Conservation (phyloP, 1,140 invertebrate genomes). For the Trichogramma pretiosum region DNA sequence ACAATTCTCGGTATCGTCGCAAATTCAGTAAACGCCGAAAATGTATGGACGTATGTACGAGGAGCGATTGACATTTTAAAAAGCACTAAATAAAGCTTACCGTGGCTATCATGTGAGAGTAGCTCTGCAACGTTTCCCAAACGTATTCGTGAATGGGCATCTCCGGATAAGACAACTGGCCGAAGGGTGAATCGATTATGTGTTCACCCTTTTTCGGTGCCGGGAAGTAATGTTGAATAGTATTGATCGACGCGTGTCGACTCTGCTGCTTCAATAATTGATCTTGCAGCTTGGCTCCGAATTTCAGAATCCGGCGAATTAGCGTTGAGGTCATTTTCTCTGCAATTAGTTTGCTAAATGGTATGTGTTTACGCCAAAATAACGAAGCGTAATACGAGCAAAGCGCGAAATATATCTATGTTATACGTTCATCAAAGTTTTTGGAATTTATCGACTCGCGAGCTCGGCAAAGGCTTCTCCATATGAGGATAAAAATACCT, state of each 20-base stretch:
- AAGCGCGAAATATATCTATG: too few relatives aligned
- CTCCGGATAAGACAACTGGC: constrained; percentile 46
- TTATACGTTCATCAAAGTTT: too few relatives aligned
- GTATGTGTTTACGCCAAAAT: too few relatives aligned
- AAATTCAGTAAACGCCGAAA: neutral
- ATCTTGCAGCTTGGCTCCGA: neutral
- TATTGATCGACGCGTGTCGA: constrained; percentile 21
- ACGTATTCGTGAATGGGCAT: constrained; percentile 54
- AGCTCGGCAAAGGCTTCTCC: too few relatives aligned
- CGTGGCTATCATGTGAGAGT: constrained; percentile 50
- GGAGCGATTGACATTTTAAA: neutral
- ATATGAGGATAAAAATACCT: too few relatives aligned
- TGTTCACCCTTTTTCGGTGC: constrained; percentile 35
- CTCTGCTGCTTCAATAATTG: neutral
- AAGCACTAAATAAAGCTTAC: constrained; percentile 44
- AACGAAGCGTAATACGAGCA: too few relatives aligned
- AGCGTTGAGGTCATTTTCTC: too few relatives aligned
- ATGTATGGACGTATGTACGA: neutral
- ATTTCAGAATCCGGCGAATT: neutral
- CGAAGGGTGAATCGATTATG: constrained; percentile 39
- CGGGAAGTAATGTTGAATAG: constrained; percentile 21
- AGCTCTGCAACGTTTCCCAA: constrained; percentile 54
- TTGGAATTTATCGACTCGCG: too few relatives aligned
- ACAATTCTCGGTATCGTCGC: neutral
- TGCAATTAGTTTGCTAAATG: too few relatives aligned